These are phyloP conservation scores for Babyrousa celebensis DNA, from an alignment of 2,797 vertebrate species.

Conservation along the genomic window DNA sequence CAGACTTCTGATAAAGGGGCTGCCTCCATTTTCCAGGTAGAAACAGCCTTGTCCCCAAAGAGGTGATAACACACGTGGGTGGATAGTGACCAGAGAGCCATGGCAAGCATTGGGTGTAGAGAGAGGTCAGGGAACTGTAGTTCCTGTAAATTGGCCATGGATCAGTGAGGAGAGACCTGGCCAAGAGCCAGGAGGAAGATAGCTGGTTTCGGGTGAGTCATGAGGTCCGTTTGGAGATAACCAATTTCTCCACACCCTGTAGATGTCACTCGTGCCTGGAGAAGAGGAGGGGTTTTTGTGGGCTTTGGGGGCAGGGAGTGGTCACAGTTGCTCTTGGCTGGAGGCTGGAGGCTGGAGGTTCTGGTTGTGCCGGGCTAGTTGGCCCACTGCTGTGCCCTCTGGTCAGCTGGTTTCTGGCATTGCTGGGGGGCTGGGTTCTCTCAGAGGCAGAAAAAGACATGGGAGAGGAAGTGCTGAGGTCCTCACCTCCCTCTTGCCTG, in stretches of 20 bases:
- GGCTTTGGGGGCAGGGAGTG: not conserved
- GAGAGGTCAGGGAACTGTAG: not conserved
- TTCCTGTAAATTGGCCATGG: not conserved
- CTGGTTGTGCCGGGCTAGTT: not conserved
- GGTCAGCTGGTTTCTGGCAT: not conserved
- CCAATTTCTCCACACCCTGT: not conserved
- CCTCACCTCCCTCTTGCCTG: not conserved
- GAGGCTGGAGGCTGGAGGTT: not conserved
- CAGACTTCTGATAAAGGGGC: not conserved
- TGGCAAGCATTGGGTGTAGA: not conserved
- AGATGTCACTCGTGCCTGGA: not conserved
- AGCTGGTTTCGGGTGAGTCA: not conserved
- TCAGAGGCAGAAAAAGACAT: not conserved
- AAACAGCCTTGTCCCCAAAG: not conserved
- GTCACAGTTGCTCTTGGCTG: not conserved
- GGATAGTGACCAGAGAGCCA: not conserved
- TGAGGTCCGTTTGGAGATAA: not conserved
- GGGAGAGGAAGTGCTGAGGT: not conserved
- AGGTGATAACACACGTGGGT: not conserved
- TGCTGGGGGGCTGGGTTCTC: not conserved
- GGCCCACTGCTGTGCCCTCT: not conserved
- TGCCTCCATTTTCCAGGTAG: not conserved
- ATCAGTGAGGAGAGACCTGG: not conserved
- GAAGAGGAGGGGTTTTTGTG: not conserved
- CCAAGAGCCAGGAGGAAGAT: not conserved